Evolutionary conservation across 1,140 invertebrate species (phyloP), one percentile per base, ranked within the genome.

Genomic region (Drosophila gunungcola): DNA sequence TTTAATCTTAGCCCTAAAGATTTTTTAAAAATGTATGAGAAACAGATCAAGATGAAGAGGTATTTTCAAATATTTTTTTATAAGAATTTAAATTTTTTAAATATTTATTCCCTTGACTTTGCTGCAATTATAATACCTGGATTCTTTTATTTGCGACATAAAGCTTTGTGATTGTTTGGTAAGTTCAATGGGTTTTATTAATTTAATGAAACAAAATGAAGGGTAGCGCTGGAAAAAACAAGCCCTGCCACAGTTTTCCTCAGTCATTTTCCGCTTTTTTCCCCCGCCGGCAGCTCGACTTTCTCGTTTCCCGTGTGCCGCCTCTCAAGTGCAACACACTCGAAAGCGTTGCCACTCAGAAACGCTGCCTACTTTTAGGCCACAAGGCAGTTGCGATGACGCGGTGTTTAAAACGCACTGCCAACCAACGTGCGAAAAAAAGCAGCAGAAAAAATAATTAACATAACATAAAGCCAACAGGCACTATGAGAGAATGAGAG

Each of bases 271-370:
- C 36, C 49, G 32, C 38, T 41, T 12, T 29, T n/a, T 38, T 52
- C 11, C 16, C 11, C 7, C 16, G 27, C 42, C 7, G 45, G 3
- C 21, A 7, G 25, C 38, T 5, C 9, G 36, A 32, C 36, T n/a
- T 27, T 10, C 41, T 36, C 21, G 36, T 49, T 62, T 21, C n/a
- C 67, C 52, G 39, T 54, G 49, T 43, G 46, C 36, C 32, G 32
- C 4, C 60, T 25, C 70, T 80, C 42, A 73, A 79, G 76, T 67
- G 76, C 76, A 79, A 55, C 55, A 72, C 65, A 62, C 76, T 49
- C 51, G 12, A 38, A 60, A 60, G 51, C 75, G 60, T 25, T 51
- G 34, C 34, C 60, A 54, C 65, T 69, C 34, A 32, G 32, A 42
- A 57, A 57, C 63, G 45, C 38, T 65, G 41, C 39, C 78, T 69